Base-by-base conservation (phyloP, 2,113 vertebrate species). In the Psilopsiagon aurifrons region DNA sequence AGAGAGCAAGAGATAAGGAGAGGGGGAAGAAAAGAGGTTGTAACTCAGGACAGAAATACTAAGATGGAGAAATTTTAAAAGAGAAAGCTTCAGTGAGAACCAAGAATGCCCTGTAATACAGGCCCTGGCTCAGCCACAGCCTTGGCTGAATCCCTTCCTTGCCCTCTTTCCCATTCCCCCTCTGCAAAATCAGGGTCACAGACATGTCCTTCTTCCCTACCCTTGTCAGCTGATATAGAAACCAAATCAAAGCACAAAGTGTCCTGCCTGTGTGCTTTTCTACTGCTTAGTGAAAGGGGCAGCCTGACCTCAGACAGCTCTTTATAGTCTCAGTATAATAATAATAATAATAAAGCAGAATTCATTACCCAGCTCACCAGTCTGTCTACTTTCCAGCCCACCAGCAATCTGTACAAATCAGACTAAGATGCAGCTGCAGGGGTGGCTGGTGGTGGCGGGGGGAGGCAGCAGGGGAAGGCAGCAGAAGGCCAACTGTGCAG, bases 291-390 rank as follows among this genome's bases (percentile, higher is more conserved):
- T 75, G 70, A 89, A 84, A 88, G 24, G 20, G 35, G 43, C 43
- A 93, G 51, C 47, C 29, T 92, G 88, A 93, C 52, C 57, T 90
- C 68, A 49, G 49, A 59, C 75, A 81, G 83, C 11, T 78, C 62
- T 90, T 88, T 79, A 49, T 86, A 70, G 79, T 92, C 35, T 81
- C 19, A 13, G 64, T 71, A 95, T 68, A 96, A 93, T 76, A 91
- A 79, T 73, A 85, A 67, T 59, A 85, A 67, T 59, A 86, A 76
- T 62, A 85, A 79, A 92, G 0, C 10, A 83, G 66, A 95, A 92
- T 94, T 91, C 76, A 90, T 74, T 86, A 92, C 47, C 46, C 55
- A 92, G 69, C 66, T 94, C 77, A 71, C 80, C 51, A 84, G 41
- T 82, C 57, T 86, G 88, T 47, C 80, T 71, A 7, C 55, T 86